Conservation (phyloP, 2,888 invertebrate genomes). For the Ptychoptera contaminata region DNA sequence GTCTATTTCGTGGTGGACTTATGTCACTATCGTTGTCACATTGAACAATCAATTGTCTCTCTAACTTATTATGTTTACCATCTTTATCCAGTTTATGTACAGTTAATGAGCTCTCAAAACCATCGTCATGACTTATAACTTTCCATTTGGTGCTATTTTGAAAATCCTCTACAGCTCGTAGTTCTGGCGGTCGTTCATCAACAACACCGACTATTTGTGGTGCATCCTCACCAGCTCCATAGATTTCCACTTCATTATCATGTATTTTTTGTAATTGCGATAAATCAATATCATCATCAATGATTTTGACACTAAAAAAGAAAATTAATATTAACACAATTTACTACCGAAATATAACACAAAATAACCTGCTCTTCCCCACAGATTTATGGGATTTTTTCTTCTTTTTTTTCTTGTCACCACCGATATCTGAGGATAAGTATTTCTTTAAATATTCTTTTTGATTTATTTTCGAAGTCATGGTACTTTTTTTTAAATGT, state of each 20-base stretch:
- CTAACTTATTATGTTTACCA: too few relatives aligned
- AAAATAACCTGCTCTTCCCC: constrained; percentile 24
- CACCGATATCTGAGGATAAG: constrained; percentile 42
- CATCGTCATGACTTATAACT: constrained; percentile 8
- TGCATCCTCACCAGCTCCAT: constrained; percentile 67
- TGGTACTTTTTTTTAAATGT: too few relatives aligned
- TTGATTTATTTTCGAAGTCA: constrained; percentile 38
- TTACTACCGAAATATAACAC: background rate
- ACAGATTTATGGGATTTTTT: constrained; percentile 39
- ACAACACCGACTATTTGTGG: constrained; percentile 80
- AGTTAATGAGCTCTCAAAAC: constrained; percentile 2
- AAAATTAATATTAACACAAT: background rate
- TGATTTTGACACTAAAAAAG: constrained; percentile 51
- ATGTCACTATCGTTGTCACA: constrained; percentile 2
- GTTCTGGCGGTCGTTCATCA: constrained; percentile 61
- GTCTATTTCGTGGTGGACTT: constrained; percentile 6
- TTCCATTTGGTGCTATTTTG: constrained; percentile 22
- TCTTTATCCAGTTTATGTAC: background rate
- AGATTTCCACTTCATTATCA: constrained; percentile 42
- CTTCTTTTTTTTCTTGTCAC: constrained; percentile 49
- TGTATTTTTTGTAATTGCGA: constrained; percentile 32
- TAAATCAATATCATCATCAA: constrained; percentile 68
- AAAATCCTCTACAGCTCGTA: constrained; percentile 21
- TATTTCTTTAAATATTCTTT: constrained; percentile 70
- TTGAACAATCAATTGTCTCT: constrained; percentile 1